Evolutionary conservation across 2,797 vertebrate genomes (phyloP), one percentile per base, ranked within the genome.

Genomic region (Diplodus sargus): DNA sequence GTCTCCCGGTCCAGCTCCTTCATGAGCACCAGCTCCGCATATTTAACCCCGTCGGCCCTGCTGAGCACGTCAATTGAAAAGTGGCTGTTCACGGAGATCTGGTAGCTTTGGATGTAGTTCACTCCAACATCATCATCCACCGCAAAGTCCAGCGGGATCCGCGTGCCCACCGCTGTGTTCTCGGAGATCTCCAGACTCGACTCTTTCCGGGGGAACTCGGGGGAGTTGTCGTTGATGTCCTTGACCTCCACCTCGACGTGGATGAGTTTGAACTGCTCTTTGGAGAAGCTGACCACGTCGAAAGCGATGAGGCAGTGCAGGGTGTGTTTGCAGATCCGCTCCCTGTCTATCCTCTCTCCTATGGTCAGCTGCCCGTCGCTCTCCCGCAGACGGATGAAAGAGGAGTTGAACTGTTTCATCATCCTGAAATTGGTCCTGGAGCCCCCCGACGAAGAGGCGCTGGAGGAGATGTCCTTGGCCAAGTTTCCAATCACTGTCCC

Each of bases 191-290:
- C 98, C 88, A 98, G 93, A 0, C 93, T 89, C 70, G 97, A 96
- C 89, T 97, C 96, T 78, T 95, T 93, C 5, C 94, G 94, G 71
- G 97, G 96, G 71, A 99, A 99, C 90, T 92, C 96, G 0, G 97
- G 98, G 23, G 96, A 95, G 62, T 99, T 97, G 94, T 99, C 97
- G 49, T 99, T 99, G 79, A 98, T 96, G 94, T 99, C 97, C 67
- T 96, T 97, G 95, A 99, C 97, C 95, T 99, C 97, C 92, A 99
- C 96, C 93, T 99, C 98, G 81, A 99, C 96, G 87, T 98, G 98
- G 70, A 99, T 94, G 85, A 98, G 95, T 80, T 96, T 96, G 92
- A 97, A 98, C 72, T 96, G 96, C 92, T 97, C 97, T 73, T 95
- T 95, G 30, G 96, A 96, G 91, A 97, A 96, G 86, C 97, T 97